phyloP scores from a whole-genome alignment of 30 jellyfish, hydroid and myxozoan species.

The Calvadosia cruxmelitensis region DNA sequence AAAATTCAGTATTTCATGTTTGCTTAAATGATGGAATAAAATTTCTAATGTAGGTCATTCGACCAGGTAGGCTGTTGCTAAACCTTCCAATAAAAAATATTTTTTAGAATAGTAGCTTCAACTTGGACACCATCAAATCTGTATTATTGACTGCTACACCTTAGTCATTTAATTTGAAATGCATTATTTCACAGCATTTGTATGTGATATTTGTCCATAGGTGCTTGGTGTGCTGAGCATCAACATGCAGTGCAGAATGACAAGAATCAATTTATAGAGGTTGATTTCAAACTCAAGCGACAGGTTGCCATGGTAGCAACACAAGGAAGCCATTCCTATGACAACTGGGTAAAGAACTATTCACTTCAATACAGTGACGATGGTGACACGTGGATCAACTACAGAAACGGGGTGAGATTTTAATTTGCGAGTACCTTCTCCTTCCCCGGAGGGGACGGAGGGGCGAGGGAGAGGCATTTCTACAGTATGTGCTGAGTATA shows the following conservation, averaged over 20 bases:
- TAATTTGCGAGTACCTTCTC: no score
- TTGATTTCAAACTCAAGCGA: conserved; percentile 55
- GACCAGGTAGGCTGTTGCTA: not conserved
- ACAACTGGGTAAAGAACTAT: conserved; percentile 78
- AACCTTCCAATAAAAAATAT: no score
- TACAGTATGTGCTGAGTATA: no score
- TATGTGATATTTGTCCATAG: conserved; percentile 6
- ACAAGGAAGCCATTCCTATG: conserved; percentile 89
- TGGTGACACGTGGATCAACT: conserved; percentile 60
- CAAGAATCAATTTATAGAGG: conserved; percentile 50
- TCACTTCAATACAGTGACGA: conserved; percentile 74
- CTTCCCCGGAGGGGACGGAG: no score
- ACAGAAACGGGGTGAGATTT: conserved; percentile 68
- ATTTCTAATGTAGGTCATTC: not conserved
- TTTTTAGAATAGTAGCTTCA: no score
- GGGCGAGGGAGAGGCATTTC: no score
- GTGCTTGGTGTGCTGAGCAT: conserved; percentile 97
- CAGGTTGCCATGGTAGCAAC: conserved; percentile 73
- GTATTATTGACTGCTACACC: no score
- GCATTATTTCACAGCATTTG: no score
- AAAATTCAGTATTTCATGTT: no score
- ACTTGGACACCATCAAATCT: no score
- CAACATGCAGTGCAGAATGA: conserved; percentile 31
- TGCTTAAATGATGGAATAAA: no score
- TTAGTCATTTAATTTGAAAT: no score